A percentile compares a stretch with the other conserved stretches of the same genome.
Conservation (phyloP, 2,797 vertebrate genomes). For the Alfaro cultratus region DNA sequence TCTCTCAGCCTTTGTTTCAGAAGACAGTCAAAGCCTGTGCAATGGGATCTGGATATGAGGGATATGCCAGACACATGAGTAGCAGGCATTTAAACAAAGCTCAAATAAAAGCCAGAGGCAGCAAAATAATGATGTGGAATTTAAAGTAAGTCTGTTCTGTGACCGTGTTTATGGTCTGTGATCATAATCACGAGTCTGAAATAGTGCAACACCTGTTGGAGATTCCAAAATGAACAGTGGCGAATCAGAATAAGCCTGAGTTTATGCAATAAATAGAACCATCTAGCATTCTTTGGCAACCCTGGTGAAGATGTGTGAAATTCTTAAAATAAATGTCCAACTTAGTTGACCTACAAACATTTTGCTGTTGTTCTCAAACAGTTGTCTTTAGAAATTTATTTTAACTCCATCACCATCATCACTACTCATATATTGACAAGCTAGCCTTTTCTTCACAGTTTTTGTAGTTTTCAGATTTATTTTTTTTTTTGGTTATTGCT, state of each 20-base stretch:
- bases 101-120: slow-evolving; percentile 12
- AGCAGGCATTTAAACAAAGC: background rate
- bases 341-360: background rate
- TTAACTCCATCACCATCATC: background rate
- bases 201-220: slow-evolving; percentile 69
- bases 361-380: background rate
- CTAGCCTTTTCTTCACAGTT: background rate
- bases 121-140: slow-evolving; percentile 20
- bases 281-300: background rate
- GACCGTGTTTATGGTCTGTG: slow-evolving; percentile 27
- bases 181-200: slow-evolving; percentile 48
- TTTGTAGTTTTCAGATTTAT: background rate
- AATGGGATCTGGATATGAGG: background rate
- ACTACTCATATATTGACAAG: no score
- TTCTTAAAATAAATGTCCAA: background rate
- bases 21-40: background rate
- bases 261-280: background rate
- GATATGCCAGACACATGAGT: background rate
- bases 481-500: background rate
- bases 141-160: slow-evolving; percentile 16
- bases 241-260: slow-evolving; percentile 16
- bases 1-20: slow-evolving; percentile 5
- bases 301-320: background rate
- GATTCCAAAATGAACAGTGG: slow-evolving; percentile 9
- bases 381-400: background rate